Conservation (phyloP, 2,797 vertebrate species). For the Huso huso region DNA sequence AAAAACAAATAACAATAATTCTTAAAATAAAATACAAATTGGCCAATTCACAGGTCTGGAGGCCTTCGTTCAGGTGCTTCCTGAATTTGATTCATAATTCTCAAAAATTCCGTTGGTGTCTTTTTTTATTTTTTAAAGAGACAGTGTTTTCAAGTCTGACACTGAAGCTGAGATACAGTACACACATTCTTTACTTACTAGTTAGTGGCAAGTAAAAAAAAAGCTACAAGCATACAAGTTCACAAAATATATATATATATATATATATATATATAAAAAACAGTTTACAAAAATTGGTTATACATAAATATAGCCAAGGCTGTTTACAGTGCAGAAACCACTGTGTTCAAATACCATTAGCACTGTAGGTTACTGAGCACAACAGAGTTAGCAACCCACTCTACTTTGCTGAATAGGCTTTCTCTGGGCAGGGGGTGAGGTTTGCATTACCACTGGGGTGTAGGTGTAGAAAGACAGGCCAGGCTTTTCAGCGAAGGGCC, state of each 20-base stretch:
- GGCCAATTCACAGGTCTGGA: slow-evolving; percentile 21
- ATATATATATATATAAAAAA: slow-evolving; percentile 42
- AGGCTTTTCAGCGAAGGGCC: no score
- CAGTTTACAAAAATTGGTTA: slow-evolving; percentile 44
- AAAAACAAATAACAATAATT: slow-evolving; percentile 20
- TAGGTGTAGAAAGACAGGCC: no score
- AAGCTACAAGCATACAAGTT: no score
- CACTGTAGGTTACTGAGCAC: slow-evolving; percentile 46
- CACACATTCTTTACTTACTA: slow-evolving; percentile 41
- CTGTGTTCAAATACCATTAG: slow-evolving; percentile 43
- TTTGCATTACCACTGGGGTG: neutral
- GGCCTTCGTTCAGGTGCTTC: slow-evolving; percentile 4
- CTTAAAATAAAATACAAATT: slow-evolving; percentile 20
- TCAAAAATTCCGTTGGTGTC: slow-evolving; percentile 21
- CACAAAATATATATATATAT: slow-evolving; percentile 31
- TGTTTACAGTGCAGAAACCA: slow-evolving; percentile 60
- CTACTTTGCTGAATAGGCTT: slow-evolving; percentile 4
- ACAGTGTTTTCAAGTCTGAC: slow-evolving; percentile 69
- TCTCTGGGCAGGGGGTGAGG: neutral
- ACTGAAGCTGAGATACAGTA: slow-evolving; percentile 63
- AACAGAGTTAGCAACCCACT: neutral
- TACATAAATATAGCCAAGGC: slow-evolving; percentile 60
- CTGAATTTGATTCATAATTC: slow-evolving; percentile 15
- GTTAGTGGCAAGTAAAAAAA: slow-evolving; percentile 48
- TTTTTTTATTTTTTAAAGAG: slow-evolving; percentile 22